Percentiles rank a stretch among this genome's conserved stretches.
These are phyloP conservation scores for Myripristis jacobus DNA, from an alignment of 2,797 vertebrate species.

Conservation along the genomic window DNA sequence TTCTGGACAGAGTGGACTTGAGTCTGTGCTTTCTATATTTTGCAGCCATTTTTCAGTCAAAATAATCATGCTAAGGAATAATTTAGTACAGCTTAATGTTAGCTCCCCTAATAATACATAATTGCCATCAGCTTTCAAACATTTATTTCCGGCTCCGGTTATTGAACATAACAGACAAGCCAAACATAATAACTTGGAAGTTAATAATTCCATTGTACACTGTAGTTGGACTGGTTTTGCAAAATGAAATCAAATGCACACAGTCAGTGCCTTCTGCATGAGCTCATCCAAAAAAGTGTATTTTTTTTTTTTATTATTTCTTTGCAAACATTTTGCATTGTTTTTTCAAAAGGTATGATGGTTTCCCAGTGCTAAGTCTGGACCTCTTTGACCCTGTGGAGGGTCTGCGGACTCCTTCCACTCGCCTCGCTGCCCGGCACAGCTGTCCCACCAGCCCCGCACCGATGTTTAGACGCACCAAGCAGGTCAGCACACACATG, in stretches of 20 bases:
- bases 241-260: no score
- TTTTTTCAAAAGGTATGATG: slow-evolving; percentile 88
- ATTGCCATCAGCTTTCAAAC: slow-evolving; percentile 10
- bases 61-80: slow-evolving; percentile 15
- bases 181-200: not conserved
- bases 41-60: slow-evolving; percentile 3
- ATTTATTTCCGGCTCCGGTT: slow-evolving; percentile 14
- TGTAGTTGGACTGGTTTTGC: not conserved
- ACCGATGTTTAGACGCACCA: slow-evolving; percentile 96
- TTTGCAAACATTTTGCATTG: no score
- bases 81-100: slow-evolving; percentile 18
- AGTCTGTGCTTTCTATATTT: slow-evolving; percentile 36
- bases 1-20: not conserved
- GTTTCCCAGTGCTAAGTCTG: slow-evolving; percentile 92
- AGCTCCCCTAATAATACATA: slow-evolving; percentile 18
- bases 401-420: slow-evolving; percentile 82
- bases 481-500: slow-evolving; percentile 87
- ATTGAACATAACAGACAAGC: slow-evolving; percentile 11
- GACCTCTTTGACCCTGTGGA: slow-evolving; percentile 93
- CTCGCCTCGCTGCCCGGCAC: slow-evolving; percentile 87
- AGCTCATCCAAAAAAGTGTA: no score
- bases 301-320: no score
- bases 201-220: not conserved
- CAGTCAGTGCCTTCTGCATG: no score
- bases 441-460: slow-evolving; percentile 94